Evolutionary conservation across 2,797 vertebrate species (phyloP).

Genomic region (Huso huso): DNA sequence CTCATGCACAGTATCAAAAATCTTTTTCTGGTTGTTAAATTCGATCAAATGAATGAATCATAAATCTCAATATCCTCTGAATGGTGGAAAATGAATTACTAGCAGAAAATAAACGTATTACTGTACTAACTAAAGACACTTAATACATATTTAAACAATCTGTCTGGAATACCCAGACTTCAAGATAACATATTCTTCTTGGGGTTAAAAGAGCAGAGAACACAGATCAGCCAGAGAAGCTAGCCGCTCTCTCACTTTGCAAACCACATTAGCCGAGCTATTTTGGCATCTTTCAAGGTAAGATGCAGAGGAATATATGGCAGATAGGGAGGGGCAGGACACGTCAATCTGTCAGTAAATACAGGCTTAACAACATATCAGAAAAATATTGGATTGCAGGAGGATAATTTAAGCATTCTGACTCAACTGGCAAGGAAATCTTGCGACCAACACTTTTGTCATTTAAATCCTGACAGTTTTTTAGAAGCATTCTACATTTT

Average conservation of each 20-base stretch:
- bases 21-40: constrained; percentile 13
- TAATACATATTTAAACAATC: constrained; percentile 2
- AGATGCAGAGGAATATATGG: neutral
- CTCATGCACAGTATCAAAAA: constrained; percentile 25
- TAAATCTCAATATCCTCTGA: neutral
- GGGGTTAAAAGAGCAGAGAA: neutral
- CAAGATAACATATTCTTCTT: no score
- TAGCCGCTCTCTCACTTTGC: neutral
- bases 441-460: no score
- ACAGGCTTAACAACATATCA: neutral
- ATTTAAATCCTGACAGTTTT: no score
- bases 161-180: no score
- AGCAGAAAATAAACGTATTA: neutral
- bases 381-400: neutral
- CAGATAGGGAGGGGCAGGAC: neutral
- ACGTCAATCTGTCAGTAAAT: constrained; percentile 1
- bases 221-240: neutral
- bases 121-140: constrained; percentile 4
- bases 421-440: no score
- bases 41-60: constrained; percentile 2
- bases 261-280: neutral
- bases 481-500: no score
- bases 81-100: no score
- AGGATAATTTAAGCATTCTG: neutral
- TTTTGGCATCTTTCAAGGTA: neutral